These are phyloP conservation scores for Leucosticte australis DNA, from an alignment of 2,113 vertebrate species.

Conservation along the genomic window DNA sequence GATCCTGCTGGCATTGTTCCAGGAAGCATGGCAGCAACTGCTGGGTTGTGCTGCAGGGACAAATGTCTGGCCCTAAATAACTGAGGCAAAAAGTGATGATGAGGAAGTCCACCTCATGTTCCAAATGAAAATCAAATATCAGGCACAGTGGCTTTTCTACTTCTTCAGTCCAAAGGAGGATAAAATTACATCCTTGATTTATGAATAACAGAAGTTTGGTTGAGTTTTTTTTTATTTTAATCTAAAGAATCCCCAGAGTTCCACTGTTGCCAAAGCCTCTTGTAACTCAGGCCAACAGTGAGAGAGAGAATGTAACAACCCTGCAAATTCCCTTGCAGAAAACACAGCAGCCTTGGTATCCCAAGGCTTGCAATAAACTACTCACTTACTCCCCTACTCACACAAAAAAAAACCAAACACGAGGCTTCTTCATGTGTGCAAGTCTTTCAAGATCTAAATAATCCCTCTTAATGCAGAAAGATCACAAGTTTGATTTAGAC, in stretches of 20 bases:
- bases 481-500: background rate
- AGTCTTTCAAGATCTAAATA: background rate
- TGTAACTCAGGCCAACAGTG: background rate
- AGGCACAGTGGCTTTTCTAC: background rate
- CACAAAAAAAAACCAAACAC: background rate
- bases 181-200: background rate
- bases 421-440: rapidly evolving
- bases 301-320: background rate
- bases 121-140: background rate
- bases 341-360: background rate
- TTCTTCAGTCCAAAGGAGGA: background rate
- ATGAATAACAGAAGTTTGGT: background rate
- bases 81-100: background rate
- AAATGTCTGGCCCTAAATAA: background rate
- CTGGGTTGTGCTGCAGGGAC: background rate
- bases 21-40: background rate
- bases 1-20: background rate
- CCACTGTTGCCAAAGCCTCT: background rate
- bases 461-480: background rate
- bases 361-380: background rate
- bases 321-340: background rate
- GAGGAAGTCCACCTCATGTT: background rate
- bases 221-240: background rate
- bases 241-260: background rate
- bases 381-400: background rate